These are phyloP conservation scores for Panzeria rudis DNA, from an alignment of 2,888 invertebrate genomes.

Conservation along the genomic window DNA sequence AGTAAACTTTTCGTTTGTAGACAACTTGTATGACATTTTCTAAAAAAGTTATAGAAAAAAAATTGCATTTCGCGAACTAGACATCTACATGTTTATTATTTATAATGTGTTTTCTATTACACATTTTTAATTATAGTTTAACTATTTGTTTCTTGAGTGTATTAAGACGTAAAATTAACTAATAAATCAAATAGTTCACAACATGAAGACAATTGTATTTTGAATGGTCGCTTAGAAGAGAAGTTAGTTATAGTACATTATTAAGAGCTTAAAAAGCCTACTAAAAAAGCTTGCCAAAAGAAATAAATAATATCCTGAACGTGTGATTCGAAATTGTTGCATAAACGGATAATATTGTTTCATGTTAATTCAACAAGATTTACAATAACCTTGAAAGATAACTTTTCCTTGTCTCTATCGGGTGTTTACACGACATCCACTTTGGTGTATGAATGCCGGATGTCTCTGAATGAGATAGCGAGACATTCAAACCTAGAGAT, in stretches of 20 bases:
- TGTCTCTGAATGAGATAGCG: no score
- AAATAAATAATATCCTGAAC: no score
- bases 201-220: background rate
- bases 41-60: slow-evolving; percentile 3
- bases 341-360: no score
- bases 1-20: slow-evolving; percentile 30
- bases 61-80: background rate
- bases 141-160: background rate
- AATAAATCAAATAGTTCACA: background rate
- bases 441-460: no score
- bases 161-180: background rate
- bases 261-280: no score
- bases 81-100: slow-evolving; percentile 8
- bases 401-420: no score
- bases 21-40: slow-evolving; percentile 36
- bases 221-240: background rate
- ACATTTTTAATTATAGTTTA: slow-evolving; percentile 64
- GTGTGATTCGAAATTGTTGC: no score
- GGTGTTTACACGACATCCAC: no score
- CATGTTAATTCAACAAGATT: no score
- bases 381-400: no score
- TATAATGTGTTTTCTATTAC: slow-evolving; percentile 17
- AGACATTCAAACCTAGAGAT: no score
- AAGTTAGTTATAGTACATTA: background rate
- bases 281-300: no score